These are phyloP conservation scores for Procavia capensis DNA, from an alignment of 2,113 vertebrate species.

Conservation along the genomic window DNA sequence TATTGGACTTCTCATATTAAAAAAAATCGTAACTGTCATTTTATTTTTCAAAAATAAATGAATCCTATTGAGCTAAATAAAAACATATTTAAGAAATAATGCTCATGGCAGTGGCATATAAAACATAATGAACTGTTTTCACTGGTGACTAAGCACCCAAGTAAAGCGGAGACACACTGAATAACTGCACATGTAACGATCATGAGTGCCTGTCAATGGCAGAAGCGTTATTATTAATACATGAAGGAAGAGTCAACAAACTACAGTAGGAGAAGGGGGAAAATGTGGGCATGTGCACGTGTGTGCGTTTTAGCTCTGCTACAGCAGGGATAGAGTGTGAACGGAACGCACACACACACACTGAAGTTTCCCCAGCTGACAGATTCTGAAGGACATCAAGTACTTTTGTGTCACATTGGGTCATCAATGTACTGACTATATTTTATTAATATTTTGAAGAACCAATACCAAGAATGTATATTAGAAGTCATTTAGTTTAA, in stretches of 20 bases:
- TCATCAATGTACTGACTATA: background rate
- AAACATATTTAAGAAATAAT: slow-evolving; percentile 55
- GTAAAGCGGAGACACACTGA: background rate
- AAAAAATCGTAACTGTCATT: background rate
- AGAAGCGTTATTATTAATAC: background rate
- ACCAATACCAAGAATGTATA: background rate
- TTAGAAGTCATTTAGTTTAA: background rate
- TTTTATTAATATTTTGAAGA: background rate
- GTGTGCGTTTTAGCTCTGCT: background rate
- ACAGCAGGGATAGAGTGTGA: background rate
- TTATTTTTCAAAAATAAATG: slow-evolving; percentile 43
- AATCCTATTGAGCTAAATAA: slow-evolving; percentile 35
- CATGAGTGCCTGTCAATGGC: background rate
- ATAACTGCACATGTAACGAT: background rate
- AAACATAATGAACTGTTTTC: slow-evolving; percentile 11
- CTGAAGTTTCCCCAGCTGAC: background rate
- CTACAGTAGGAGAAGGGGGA: background rate
- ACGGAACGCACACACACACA: background rate
- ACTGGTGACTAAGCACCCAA: background rate
- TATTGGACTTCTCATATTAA: background rate
- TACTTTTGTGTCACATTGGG: no score
- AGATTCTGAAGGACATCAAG: background rate
- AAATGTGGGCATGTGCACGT: background rate
- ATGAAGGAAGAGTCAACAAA: background rate
- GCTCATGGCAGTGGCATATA: background rate